Conservation (phyloP, 1,140 invertebrate species). For the Amphibalanus amphitrite region DNA sequence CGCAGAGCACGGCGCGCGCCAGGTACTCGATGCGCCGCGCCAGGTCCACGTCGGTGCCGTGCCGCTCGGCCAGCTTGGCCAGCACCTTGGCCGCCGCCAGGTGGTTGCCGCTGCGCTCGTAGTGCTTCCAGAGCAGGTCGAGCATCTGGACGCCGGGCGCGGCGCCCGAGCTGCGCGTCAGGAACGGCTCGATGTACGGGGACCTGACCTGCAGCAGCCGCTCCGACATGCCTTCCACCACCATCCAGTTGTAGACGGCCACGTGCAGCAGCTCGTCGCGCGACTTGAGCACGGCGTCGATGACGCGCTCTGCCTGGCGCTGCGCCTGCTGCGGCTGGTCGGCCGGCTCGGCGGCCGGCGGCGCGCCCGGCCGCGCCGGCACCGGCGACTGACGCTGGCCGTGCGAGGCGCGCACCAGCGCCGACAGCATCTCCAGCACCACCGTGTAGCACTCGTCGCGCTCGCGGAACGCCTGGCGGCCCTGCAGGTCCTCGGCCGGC, state of each 20-base stretch:
- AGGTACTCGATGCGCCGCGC: conserved; percentile 68
- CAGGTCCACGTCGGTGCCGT: conserved; percentile 28
- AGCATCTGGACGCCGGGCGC: conserved; percentile 36
- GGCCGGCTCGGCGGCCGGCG: no score
- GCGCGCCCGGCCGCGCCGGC: no score
- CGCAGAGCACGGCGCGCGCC: conserved; percentile 84
- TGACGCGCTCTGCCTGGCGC: background rate
- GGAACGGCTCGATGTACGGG: conserved; percentile 22
- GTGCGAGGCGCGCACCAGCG: background rate
- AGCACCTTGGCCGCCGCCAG: conserved; percentile 81
- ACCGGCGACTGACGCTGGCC: background rate
- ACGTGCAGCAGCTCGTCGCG: conserved; percentile 82
- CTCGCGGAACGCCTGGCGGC: conserved; percentile 20
- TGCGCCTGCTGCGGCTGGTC: background rate
- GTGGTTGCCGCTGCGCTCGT: conserved; percentile 81
- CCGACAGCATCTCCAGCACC: background rate
- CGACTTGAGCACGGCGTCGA: background rate
- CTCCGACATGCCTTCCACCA: conserved; percentile 46
- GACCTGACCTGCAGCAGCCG: conserved; percentile 50
- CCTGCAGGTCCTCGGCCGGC: conserved; percentile 46
- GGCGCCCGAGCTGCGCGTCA: conserved; percentile 19
- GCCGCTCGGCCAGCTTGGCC: conserved; percentile 60
- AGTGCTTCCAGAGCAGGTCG: conserved; percentile 89
- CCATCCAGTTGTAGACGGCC: conserved; percentile 83
- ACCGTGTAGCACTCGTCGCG: background rate